These are phyloP conservation scores for Megalops cyprinoides DNA, from an alignment of 2,797 vertebrate species.

Conservation along the genomic window DNA sequence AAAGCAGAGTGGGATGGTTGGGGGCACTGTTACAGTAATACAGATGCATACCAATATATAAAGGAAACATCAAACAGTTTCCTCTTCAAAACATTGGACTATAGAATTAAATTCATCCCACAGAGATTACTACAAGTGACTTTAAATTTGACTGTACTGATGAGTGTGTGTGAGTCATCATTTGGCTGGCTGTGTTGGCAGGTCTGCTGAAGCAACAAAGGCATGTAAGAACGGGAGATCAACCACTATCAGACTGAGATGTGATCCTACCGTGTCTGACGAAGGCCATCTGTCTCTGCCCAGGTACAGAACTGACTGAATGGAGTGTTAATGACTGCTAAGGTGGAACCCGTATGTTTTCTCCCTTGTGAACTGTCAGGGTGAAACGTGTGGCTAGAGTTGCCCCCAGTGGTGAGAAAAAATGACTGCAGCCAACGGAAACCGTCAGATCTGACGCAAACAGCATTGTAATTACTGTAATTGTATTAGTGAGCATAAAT, in stretches of 20 bases:
- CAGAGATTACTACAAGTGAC: no score
- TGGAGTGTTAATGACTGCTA: background rate
- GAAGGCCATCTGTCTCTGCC: constrained; percentile 74
- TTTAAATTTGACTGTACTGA: background rate
- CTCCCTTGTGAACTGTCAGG: background rate
- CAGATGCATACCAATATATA: no score
- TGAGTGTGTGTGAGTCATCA: background rate
- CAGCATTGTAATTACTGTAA: background rate
- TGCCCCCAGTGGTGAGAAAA: constrained; percentile 18
- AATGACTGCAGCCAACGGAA: constrained; percentile 21
- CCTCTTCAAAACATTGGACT: no score
- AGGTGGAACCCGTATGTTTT: background rate
- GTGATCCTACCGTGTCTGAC: constrained; percentile 70
- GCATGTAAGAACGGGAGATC: constrained; percentile 85
- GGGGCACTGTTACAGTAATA: no score
- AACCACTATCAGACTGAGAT: constrained; percentile 85
- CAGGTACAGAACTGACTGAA: constrained; percentile 66
- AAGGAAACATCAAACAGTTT: no score
- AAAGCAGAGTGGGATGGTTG: no score
- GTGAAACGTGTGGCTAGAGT: constrained; percentile 25
- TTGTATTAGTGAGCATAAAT: background rate
- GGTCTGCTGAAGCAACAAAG: constrained; percentile 85
- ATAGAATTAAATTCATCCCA: no score
- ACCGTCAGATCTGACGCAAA: background rate
- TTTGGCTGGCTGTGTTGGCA: constrained; percentile 51